phyloP scores from a whole-genome alignment of 2,113 vertebrate species.

The Uria aalge region DNA sequence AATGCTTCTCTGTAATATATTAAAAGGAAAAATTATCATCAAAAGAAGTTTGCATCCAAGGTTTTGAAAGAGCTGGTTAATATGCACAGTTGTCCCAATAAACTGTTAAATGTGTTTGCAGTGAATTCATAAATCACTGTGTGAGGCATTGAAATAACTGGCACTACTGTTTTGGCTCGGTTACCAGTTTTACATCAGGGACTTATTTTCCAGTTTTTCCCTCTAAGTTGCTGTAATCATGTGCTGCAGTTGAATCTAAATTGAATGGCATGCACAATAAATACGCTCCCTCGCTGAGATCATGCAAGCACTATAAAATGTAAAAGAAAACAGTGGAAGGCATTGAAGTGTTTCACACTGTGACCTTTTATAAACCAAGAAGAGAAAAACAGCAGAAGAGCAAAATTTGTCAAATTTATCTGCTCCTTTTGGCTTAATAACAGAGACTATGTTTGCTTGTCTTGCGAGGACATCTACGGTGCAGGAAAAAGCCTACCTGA shows the following conservation, averaged over 20 bases:
- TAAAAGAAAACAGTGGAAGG: constrained; percentile 60
- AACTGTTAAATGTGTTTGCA: constrained; percentile 58
- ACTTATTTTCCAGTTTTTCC: constrained; percentile 75
- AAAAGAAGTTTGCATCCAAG: constrained; percentile 39
- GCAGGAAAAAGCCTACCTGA: constrained; percentile 25
- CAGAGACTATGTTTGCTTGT: not conserved
- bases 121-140: constrained; percentile 56
- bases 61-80: constrained; percentile 30
- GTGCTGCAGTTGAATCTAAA: constrained; percentile 70
- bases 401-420: constrained; percentile 26
- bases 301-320: constrained; percentile 64
- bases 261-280: constrained; percentile 71
- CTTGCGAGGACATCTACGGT: not conserved
- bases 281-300: constrained; percentile 53
- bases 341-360: constrained; percentile 67
- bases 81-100: constrained; percentile 43
- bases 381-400: constrained; percentile 36
- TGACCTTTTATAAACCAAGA: constrained; percentile 56
- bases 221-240: constrained; percentile 66
- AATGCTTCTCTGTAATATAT: constrained; percentile 29
- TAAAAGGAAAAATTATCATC: constrained; percentile 29
- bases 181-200: constrained; percentile 74
- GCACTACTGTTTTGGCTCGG: constrained; percentile 80
- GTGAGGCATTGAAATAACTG: constrained; percentile 75
- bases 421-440: constrained; percentile 15